Percentiles rank a stretch among this genome's conserved stretches.
Evolutionary conservation across 2,888 invertebrate genomes (phyloP).

Genomic region (Pterobdella sp.): DNA sequence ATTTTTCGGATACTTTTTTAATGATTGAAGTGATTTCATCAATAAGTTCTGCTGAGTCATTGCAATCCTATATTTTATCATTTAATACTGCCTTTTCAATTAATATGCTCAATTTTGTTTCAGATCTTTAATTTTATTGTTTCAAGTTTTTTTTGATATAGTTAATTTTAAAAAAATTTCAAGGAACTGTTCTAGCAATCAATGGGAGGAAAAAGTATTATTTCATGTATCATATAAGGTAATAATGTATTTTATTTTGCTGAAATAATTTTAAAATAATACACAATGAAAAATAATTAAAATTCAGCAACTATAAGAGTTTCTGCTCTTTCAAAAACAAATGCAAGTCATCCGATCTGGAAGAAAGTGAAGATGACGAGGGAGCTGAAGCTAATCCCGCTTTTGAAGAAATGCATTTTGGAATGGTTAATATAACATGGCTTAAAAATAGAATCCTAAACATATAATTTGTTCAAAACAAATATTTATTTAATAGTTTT

Average conservation of each 20-base stretch:
- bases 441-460: too few species aligned
- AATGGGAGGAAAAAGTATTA: conserved; percentile 96
- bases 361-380: conserved; percentile 16
- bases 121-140: not conserved
- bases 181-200: conserved; percentile 71
- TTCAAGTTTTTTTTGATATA: not conserved
- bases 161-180: not conserved
- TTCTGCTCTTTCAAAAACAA: not conserved
- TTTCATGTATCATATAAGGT: conserved; percentile 76
- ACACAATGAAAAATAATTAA: not conserved
- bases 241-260: conserved; percentile 7
- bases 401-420: not conserved
- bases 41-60: too few species aligned
- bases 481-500: too few species aligned
- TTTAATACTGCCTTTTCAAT: too few species aligned
- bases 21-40: too few species aligned
- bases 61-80: too few species aligned
- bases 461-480: too few species aligned
- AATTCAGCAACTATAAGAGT: not conserved
- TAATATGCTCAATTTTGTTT: too few species aligned
- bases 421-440: conserved; percentile 7
- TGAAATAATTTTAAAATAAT: not conserved
- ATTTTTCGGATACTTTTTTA: too few species aligned
- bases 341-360: not conserved
- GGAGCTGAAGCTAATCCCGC: not conserved